phyloP scores from a whole-genome alignment of 2,888 invertebrate genomes.

The Leucophenga maculata region DNA sequence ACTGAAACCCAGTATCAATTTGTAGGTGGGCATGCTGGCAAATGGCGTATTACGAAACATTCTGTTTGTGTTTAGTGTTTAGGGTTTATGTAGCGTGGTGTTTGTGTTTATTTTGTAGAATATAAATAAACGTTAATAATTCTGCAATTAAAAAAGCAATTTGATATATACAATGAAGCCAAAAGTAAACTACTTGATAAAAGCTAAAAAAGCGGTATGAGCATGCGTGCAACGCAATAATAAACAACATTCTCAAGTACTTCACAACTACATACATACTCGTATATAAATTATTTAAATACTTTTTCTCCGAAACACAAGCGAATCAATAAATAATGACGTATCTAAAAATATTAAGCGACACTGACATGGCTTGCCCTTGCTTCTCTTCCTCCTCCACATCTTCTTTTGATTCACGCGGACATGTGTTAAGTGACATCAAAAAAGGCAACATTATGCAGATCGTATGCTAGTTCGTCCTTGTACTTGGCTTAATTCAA shows the following conservation, averaged over 20 bases:
- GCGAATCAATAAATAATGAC: neutral
- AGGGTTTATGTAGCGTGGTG: slow-evolving; percentile 12
- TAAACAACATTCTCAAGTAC: neutral
- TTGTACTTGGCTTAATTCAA: no score
- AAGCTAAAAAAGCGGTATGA: neutral
- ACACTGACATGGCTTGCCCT: no score
- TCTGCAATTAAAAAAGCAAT: neutral
- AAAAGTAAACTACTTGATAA: no score
- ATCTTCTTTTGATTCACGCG: no score
- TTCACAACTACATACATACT: neutral
- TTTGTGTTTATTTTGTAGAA: slow-evolving; percentile 7
- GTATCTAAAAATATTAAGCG: neutral
- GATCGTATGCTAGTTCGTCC: no score
- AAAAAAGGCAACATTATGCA: no score
- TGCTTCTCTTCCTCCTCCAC: no score
- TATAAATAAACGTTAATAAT: neutral
- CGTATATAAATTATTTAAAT: no score
- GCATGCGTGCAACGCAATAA: neutral
- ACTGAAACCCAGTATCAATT: slow-evolving; percentile 78
- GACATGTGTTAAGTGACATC: no score
- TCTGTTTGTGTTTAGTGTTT: slow-evolving; percentile 33
- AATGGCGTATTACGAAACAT: slow-evolving; percentile 66
- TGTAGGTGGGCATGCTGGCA: slow-evolving; percentile 71
- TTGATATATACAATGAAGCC: neutral
- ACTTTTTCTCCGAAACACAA: neutral